Evolutionary conservation across 2,888 invertebrate species (phyloP), one percentile per base, ranked within the genome.

Genomic region (Meganola albula): DNA sequence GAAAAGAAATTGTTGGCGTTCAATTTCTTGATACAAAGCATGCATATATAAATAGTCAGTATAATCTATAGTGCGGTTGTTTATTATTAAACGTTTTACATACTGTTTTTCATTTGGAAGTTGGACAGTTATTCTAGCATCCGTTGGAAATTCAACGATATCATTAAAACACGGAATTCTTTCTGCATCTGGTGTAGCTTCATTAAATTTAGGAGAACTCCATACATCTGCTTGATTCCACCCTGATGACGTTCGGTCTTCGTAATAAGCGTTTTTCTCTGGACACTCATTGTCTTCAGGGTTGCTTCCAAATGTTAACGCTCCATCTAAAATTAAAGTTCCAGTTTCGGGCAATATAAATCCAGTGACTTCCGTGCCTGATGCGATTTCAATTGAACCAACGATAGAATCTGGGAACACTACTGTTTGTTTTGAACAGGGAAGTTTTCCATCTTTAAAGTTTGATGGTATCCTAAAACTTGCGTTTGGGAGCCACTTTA

Each of bases 181-280:
- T 38, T 88, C 86, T 1, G 75, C 60, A 44, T 88, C 83, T 1
- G 88, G 88, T 3, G 86, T 76, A 1, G 88, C 88, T 38, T 74
- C 66, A 36, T 77, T 87, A 27, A 78, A 77, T 24, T 54, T 68
- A 1, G 68, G 42, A 0, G 77, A 78, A 9, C 58, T 66, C 88
- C 88, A 88, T 8, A 74, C 79, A 24, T 73, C 72, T 0, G 82
- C 72, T 50, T 82, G 67, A 1, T 53, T 50, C 87, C 87, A 85
- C 1, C 67, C 54, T 2, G 68, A 64, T 2, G 52, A 44, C 0
- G 67, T 53, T 27, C 66, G 73, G 18, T 77, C 74, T 18, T 68
- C 40, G 31, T 74, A 82, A 41, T 72, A 69, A 1, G 66, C 52
- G 23, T 72, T 69, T 0, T 66, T 65, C 25, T 65, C 58, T 2